Conservation (phyloP, 2,113 vertebrate genomes). For the Lophochroa leadbeateri region DNA sequence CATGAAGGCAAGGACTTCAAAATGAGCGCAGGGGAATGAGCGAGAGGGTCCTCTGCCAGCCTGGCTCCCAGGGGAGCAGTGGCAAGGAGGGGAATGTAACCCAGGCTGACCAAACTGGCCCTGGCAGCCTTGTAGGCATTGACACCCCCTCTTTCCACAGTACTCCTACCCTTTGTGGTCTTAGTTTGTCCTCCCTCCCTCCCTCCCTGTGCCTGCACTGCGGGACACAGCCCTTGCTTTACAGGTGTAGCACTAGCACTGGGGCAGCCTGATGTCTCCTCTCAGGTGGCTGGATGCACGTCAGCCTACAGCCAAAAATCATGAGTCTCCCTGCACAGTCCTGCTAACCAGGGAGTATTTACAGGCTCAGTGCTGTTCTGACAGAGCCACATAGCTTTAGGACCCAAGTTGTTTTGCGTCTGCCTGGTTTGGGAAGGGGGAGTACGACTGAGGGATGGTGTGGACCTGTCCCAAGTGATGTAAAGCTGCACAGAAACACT, state of each 20-base stretch:
- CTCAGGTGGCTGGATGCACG: accelerated
- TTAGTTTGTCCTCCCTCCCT: neutral
- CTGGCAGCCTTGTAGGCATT: neutral
- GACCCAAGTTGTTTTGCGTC: neutral
- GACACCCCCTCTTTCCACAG: accelerated
- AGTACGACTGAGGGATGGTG: accelerated
- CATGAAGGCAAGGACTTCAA: neutral
- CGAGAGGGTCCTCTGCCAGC: neutral
- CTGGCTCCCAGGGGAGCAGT: neutral
- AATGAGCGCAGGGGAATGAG: accelerated
- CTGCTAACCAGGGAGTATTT: neutral
- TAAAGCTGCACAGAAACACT: neutral
- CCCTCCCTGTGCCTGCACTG: neutral
- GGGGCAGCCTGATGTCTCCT: neutral
- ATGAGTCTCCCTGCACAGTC: neutral
- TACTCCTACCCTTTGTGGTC: neutral
- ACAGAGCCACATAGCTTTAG: neutral
- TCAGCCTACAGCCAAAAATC: neutral
- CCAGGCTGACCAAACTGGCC: neutral
- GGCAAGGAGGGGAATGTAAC: neutral
- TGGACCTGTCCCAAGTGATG: neutral
- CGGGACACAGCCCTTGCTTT: neutral
- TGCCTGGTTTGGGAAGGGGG: neutral
- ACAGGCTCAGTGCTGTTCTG: neutral
- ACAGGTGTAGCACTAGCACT: neutral